Percentiles rank a stretch among this genome's conserved stretches.
These are phyloP conservation scores for Montipora foliosa DNA, from an alignment of 64 coral and sea anemone species.

Conservation along the genomic window DNA sequence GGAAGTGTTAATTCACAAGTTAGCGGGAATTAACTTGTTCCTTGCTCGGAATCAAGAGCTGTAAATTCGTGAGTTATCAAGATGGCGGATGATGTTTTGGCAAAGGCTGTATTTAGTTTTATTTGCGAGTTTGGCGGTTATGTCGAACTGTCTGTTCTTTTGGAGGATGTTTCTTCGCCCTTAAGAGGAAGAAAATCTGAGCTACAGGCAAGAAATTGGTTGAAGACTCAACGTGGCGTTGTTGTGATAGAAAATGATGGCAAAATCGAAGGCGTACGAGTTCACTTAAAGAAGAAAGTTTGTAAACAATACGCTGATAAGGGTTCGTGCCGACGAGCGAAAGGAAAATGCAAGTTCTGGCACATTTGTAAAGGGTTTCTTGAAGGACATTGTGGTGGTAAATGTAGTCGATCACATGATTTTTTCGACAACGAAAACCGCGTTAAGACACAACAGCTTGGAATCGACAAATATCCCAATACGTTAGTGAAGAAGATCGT, in stretches of 20 bases:
- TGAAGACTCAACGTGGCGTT: not conserved
- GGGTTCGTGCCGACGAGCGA: constrained; percentile 2
- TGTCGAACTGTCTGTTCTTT: constrained; percentile 22
- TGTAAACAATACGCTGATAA: constrained; percentile 21
- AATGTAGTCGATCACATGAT: constrained; percentile 54
- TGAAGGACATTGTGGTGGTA: constrained; percentile 10
- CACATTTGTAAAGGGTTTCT: constrained; percentile 66
- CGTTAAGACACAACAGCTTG: constrained; percentile 13
- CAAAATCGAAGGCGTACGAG: constrained; percentile 3
- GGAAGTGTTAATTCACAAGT: too few relatives aligned
- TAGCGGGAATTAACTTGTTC: too few relatives aligned
- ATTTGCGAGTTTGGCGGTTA: constrained; percentile 47
- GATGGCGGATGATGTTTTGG: constrained; percentile 37
- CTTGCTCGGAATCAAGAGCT: too few relatives aligned
- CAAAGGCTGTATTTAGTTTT: constrained; percentile 45
- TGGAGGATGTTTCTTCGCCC: constrained; percentile 30
- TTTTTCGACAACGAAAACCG: constrained; percentile 41
- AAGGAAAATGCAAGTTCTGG: constrained; percentile 20
- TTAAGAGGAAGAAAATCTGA: constrained; percentile 13
- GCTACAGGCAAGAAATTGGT: not conserved
- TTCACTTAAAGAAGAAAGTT: constrained; percentile 26
- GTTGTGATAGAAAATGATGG: not conserved
- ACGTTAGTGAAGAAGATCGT: constrained; percentile 7
- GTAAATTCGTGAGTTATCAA: not conserved
- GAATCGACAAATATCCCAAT: constrained; percentile 3